phyloP scores from a whole-genome alignment of 1,140 invertebrate species.

The Rhagoletis pomonella region DNA sequence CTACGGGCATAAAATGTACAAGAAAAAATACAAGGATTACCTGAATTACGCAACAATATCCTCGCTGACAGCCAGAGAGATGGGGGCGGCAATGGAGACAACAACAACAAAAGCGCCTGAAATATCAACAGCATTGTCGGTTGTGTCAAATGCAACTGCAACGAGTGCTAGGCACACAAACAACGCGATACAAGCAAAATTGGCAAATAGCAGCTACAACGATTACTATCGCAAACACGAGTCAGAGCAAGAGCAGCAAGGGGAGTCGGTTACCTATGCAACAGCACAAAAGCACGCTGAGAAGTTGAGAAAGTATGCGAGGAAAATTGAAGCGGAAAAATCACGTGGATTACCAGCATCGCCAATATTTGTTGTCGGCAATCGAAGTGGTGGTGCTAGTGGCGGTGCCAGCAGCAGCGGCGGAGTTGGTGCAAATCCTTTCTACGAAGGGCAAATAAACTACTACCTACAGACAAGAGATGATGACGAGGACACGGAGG shows the following conservation, averaged over 20 bases:
- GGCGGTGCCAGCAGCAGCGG: not conserved
- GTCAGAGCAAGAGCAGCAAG: not conserved
- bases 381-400: not conserved
- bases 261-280: not conserved
- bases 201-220: constrained; percentile 21
- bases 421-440: constrained; percentile 60
- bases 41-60: constrained; percentile 56
- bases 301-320: constrained; percentile 50
- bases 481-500: constrained; percentile 44
- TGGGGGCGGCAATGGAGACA: not conserved
- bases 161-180: constrained; percentile 16
- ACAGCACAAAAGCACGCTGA: constrained; percentile 1
- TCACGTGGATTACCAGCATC: constrained; percentile 53
- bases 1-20: constrained; percentile 69
- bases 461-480: constrained; percentile 64
- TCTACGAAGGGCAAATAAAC: constrained; percentile 70
- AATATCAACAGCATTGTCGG: not conserved
- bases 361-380: constrained; percentile 53
- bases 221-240: not conserved
- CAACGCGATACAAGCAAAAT: constrained; percentile 16
- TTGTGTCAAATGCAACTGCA: not conserved
- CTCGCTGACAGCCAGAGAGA: constrained; percentile 40
- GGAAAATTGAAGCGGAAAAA: constrained; percentile 53
- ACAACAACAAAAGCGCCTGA: not conserved
- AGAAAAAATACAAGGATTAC: constrained; percentile 71